Percentiles rank a stretch among this genome's conserved stretches.
phyloP scores from a whole-genome alignment of 1,140 invertebrate species.

The Drosophila varians region DNA sequence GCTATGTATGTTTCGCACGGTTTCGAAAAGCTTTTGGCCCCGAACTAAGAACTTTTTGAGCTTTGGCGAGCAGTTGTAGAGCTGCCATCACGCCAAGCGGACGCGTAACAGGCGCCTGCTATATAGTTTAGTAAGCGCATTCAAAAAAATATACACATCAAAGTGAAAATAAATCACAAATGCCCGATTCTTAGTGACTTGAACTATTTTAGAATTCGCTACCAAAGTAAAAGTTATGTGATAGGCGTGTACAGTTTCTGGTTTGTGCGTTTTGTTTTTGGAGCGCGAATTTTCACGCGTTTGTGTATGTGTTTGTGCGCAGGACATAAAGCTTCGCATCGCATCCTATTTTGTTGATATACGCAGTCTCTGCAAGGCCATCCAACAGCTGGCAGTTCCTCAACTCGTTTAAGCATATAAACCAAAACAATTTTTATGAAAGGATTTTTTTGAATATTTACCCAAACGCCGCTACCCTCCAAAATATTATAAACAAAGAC shows the following conservation, averaged over 20 bases:
- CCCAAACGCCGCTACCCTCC: not conserved
- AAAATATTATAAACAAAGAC: not conserved
- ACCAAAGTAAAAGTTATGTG: slow-evolving; percentile 60
- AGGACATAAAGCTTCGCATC: slow-evolving; percentile 58
- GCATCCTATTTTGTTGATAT: slow-evolving; percentile 39
- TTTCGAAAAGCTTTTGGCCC: slow-evolving; percentile 35
- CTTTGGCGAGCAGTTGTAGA: slow-evolving; percentile 70
- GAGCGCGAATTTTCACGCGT: slow-evolving; percentile 31
- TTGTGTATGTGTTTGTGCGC: slow-evolving; percentile 43
- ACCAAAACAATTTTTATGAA: slow-evolving; percentile 29
- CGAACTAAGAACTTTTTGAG: slow-evolving; percentile 69
- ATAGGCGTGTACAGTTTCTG: slow-evolving; percentile 24
- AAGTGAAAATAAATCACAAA: not conserved
- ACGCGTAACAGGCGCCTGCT: slow-evolving; percentile 45
- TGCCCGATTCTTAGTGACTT: not conserved
- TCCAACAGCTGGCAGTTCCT: slow-evolving; percentile 55
- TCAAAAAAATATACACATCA: not conserved
- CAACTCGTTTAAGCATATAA: slow-evolving; percentile 22
- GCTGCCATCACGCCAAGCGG: slow-evolving; percentile 71
- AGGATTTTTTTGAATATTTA: slow-evolving; percentile 27
- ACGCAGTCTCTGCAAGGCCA: slow-evolving; percentile 54
- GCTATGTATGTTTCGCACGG: slow-evolving; percentile 35
- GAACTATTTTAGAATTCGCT: not conserved
- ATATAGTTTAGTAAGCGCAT: not conserved
- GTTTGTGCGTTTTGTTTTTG: slow-evolving; percentile 34